Evolutionary conservation across 2,113 vertebrate species (phyloP), one percentile per base, ranked within the genome.

Genomic region (Leptobrachium ailaonicum): DNA sequence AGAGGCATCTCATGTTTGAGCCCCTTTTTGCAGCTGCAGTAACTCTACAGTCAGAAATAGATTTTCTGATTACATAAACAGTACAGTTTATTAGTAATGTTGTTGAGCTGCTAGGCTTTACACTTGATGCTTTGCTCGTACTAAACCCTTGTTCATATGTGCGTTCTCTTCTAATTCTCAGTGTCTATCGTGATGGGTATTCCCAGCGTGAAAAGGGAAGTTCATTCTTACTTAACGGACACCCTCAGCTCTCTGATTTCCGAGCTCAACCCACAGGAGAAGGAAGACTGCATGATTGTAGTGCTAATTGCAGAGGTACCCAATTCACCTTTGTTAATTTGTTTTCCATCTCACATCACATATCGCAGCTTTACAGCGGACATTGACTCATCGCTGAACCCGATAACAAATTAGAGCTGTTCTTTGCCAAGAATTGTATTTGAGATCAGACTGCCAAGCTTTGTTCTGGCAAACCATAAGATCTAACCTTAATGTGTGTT

Each of bases 151-250:
- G 20, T 32, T 1, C 20, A 32, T 32, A 32, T 32, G 20, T 32
- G 20, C 20, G 20, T 32, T 32, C 20, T 32, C 20, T 32, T 32
- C 20, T 54, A 11, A 54, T 45, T 66, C 4, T 45, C 90, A 98
- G 97, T 99, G 83, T 99, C 97, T 1, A 93, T 99, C 64, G 98
- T 99, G 87, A 96, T 99, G 96, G 98, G 97, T 13, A 95, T 99
- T 72, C 98, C 98, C 76, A 99, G 96, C 2, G 97, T 99, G 87
- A 96, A 96, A 90, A 90, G 98, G 68, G 96, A 99, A 88, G 97
- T 97, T 50, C 98, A 99, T 84, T 97, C 96, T 7, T 99, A 99
- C 89, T 93, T 99, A 90, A 95, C 95, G 0, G 96, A 99, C 90
- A 99, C 98, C 0, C 93, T 99, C 87, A 97, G 88, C 87, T 99